Conservation (phyloP, 2,888 invertebrate genomes). For the Latrodectus hesperus region DNA sequence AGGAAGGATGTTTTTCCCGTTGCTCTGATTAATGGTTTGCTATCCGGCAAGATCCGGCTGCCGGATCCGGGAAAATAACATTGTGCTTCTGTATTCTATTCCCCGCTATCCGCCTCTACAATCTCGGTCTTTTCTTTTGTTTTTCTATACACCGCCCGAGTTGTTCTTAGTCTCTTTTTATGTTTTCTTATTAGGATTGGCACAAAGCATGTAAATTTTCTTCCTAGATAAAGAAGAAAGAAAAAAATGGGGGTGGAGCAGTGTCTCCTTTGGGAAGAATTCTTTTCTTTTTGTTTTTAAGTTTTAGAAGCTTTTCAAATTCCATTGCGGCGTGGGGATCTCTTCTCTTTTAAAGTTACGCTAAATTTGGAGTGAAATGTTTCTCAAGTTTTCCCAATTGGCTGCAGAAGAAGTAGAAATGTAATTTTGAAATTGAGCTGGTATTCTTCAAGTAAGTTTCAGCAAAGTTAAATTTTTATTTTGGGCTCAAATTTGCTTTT, state of each 20-base stretch:
- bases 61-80: conserved; percentile 4
- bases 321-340: not conserved
- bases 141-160: conserved; percentile 16
- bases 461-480: too few species aligned
- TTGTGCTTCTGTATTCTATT: not conserved
- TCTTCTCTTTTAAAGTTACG: conserved; percentile 40
- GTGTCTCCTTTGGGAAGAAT: conserved; percentile 6
- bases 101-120: conserved; percentile 19
- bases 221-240: not conserved
- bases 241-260: not conserved
- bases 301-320: conserved; percentile 8
- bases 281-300: not conserved
- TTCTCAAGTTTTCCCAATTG: conserved; percentile 66
- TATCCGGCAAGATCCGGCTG: conserved; percentile 52
- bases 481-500: too few species aligned
- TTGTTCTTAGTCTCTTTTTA: conserved; percentile 32
- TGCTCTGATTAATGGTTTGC: conserved; percentile 62
- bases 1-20: conserved; percentile 61
- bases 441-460: not conserved
- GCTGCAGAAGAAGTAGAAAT: conserved; percentile 12
- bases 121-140: conserved; percentile 31
- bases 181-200: conserved; percentile 66
- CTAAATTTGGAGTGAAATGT: conserved; percentile 68
- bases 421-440: not conserved
- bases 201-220: conserved; percentile 66